phyloP scores from a whole-genome alignment of 1,140 invertebrate genomes.

The Manduca sexta region DNA sequence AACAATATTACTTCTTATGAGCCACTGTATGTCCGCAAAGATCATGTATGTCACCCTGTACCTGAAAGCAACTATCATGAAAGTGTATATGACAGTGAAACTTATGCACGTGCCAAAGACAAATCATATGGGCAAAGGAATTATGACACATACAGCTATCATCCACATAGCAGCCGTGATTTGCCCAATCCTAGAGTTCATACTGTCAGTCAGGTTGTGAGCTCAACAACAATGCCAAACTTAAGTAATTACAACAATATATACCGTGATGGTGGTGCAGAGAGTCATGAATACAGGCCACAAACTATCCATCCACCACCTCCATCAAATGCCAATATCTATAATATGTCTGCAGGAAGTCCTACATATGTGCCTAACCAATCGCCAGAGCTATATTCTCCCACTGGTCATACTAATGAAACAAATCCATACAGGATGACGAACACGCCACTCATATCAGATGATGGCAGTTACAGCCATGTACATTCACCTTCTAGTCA shows the following conservation, averaged over 20 bases:
- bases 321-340: conserved; percentile 53
- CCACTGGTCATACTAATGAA: conserved; percentile 60
- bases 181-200: conserved; percentile 51
- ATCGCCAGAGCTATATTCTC: conserved; percentile 61
- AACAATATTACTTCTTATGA: conserved; percentile 44
- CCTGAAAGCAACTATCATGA: conserved; percentile 50
- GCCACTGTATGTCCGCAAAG: conserved; percentile 46
- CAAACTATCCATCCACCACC: conserved; percentile 35
- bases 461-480: conserved; percentile 64
- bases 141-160: conserved; percentile 62
- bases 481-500: conserved; percentile 55
- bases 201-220: conserved; percentile 64
- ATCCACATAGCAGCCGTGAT: conserved; percentile 46
- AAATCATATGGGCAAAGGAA: conserved; percentile 60
- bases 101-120: conserved; percentile 56
- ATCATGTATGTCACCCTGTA: conserved; percentile 38
- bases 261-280: conserved; percentile 36
- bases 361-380: conserved; percentile 61
- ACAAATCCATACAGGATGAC: conserved; percentile 68
- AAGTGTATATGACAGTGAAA: conserved; percentile 48
- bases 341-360: conserved; percentile 44
- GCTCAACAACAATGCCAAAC: conserved; percentile 67
- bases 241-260: conserved; percentile 58
- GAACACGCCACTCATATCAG: conserved; percentile 60
- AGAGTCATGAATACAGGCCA: conserved; percentile 43